Evolutionary conservation across 2,113 vertebrate genomes (phyloP).

Genomic region (Setophaga petechia): DNA sequence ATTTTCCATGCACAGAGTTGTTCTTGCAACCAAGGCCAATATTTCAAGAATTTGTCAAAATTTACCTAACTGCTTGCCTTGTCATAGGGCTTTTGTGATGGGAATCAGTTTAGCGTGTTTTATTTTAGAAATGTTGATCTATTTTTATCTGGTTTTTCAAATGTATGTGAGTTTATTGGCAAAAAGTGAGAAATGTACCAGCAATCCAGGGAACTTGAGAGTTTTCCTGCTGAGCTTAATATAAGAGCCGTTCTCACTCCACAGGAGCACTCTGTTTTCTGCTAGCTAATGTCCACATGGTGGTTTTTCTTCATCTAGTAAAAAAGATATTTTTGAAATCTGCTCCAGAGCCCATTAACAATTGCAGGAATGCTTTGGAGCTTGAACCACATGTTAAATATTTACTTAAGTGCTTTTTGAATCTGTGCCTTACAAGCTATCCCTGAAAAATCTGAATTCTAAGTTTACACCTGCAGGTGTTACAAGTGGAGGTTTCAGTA

Average conservation of each 20-base stretch:
- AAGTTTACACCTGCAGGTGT: background rate
- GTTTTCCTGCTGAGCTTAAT: conserved; percentile 50
- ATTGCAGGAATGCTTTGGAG: background rate
- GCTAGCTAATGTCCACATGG: conserved; percentile 17
- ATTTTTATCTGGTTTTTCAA: background rate
- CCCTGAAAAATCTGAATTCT: background rate
- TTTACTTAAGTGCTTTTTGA: background rate
- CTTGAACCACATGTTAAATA: background rate
- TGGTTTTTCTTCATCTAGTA: background rate
- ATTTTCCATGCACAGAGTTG: background rate
- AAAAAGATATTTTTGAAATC: conserved; percentile 12
- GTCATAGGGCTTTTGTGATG: background rate
- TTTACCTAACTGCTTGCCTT: background rate
- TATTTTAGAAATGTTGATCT: background rate
- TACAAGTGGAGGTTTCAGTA: background rate
- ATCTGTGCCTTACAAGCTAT: background rate
- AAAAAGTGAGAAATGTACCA: conserved; percentile 10
- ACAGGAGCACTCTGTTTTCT: conserved; percentile 22
- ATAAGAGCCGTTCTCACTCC: conserved; percentile 30
- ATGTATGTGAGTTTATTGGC: background rate
- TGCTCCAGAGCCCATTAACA: background rate
- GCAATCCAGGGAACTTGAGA: background rate
- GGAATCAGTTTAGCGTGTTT: background rate
- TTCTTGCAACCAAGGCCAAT: background rate
- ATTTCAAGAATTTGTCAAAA: background rate